Conservation (phyloP, 2,888 invertebrate genomes). For the Stenchaetothrips biformis region DNA sequence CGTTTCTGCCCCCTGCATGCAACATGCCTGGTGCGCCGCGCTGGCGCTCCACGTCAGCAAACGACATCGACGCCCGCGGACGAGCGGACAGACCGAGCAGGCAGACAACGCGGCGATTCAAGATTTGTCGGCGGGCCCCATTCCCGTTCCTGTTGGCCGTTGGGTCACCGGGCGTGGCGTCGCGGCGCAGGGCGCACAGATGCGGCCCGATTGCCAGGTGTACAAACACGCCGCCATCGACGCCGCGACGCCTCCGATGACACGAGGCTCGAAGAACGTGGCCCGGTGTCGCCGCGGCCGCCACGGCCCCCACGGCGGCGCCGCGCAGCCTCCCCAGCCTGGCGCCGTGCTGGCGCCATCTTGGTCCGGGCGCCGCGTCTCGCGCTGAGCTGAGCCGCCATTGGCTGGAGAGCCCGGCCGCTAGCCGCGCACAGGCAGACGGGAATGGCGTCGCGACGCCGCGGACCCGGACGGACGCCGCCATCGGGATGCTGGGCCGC, state of each 20-base stretch:
- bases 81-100: background rate
- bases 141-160: background rate
- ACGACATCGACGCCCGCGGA: background rate
- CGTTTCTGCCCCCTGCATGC: too few relatives aligned
- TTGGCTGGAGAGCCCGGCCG: background rate
- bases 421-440: too few relatives aligned
- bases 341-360: too few relatives aligned
- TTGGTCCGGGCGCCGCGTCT: background rate
- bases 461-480: background rate
- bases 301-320: background rate
- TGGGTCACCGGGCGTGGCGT: background rate
- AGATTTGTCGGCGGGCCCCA: background rate
- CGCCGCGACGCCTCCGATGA: background rate
- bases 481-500: background rate
- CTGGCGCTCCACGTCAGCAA: too few relatives aligned
- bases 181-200: background rate
- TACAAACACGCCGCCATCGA: background rate
- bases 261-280: background rate
- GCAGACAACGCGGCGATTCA: background rate
- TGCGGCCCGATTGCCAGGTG: constrained; percentile 13
- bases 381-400: background rate
- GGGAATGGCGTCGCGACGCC: background rate
- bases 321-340: background rate
- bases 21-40: too few relatives aligned
- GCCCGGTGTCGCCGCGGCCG: background rate